phyloP scores from a whole-genome alignment of 2,888 invertebrate genomes.

The Laspeyria flexula region DNA sequence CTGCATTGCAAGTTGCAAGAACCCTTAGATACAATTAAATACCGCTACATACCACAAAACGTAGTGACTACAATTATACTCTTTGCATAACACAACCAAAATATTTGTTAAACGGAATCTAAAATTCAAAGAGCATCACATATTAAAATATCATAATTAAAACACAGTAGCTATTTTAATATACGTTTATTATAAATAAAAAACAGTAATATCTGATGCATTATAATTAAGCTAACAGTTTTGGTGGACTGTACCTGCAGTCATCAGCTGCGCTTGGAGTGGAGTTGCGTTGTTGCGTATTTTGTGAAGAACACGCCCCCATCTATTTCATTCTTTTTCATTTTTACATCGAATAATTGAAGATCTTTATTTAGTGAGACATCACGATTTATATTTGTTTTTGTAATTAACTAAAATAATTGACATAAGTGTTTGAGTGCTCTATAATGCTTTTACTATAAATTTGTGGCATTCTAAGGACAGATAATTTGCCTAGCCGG shows the following conservation, averaged over 20 bases:
- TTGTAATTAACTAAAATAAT: conserved; percentile 6
- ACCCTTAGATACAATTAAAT: too few relatives aligned
- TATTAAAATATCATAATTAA: too few relatives aligned
- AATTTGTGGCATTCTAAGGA: conserved; percentile 29
- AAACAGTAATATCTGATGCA: too few relatives aligned
- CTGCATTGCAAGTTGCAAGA: too few relatives aligned
- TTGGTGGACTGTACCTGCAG: conserved; percentile 10
- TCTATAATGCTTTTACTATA: conserved; percentile 43
- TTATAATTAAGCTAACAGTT: too few relatives aligned
- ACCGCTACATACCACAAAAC: too few relatives aligned
- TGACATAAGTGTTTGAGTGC: conserved; percentile 24
- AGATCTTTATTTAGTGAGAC: conserved; percentile 4
- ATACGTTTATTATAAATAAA: too few relatives aligned
- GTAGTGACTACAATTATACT: too few relatives aligned
- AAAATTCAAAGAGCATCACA: too few relatives aligned
- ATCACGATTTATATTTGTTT: conserved; percentile 7
- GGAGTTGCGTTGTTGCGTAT: conserved; percentile 34
- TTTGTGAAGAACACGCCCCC: conserved; percentile 51
- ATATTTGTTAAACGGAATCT: too few relatives aligned
- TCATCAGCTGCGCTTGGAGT: conserved; percentile 40
- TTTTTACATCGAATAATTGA: conserved; percentile 21
- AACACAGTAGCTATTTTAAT: too few relatives aligned
- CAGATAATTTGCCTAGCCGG: conserved; percentile 49
- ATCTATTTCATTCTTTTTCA: conserved; percentile 36
- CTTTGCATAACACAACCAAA: too few relatives aligned